phyloP scores from a whole-genome alignment of 2,113 vertebrate species.

The Mormyrus iriodes region DNA sequence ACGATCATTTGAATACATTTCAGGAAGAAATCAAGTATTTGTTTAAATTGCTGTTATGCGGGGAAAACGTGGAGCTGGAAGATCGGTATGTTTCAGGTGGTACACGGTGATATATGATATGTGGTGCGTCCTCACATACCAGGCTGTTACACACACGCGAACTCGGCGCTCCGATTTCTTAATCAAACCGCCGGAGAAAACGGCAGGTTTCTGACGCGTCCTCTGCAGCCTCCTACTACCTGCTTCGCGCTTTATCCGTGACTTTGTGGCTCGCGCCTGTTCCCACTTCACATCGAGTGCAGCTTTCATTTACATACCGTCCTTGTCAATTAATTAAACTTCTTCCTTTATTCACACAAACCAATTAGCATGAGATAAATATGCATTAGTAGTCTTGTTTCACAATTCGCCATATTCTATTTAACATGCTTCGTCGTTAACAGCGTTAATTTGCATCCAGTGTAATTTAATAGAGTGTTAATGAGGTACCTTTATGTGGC shows the following conservation, averaged over 20 bases:
- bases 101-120: neutral
- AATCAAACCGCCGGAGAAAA: neutral
- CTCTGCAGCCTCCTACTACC: neutral
- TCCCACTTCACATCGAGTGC: constrained; percentile 55
- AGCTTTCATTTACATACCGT: constrained; percentile 53
- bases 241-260: neutral
- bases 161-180: neutral
- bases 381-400: constrained; percentile 65
- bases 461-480: constrained; percentile 62
- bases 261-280: neutral
- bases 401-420: constrained; percentile 40
- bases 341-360: constrained; percentile 59
- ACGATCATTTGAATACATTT: constrained; percentile 25
- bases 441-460: constrained; percentile 58
- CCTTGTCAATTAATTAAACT: constrained; percentile 69
- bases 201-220: neutral
- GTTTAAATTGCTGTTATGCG: constrained; percentile 9
- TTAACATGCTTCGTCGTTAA: constrained; percentile 41
- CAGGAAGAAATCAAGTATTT: constrained; percentile 20
- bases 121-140: neutral
- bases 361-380: constrained; percentile 73
- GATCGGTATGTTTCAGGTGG: neutral
- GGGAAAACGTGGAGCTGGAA: neutral
- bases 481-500: constrained; percentile 52
- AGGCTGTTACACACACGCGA: neutral